Evolutionary conservation across 2,888 invertebrate genomes (phyloP).

Genomic region (Drosophila atripex): DNA sequence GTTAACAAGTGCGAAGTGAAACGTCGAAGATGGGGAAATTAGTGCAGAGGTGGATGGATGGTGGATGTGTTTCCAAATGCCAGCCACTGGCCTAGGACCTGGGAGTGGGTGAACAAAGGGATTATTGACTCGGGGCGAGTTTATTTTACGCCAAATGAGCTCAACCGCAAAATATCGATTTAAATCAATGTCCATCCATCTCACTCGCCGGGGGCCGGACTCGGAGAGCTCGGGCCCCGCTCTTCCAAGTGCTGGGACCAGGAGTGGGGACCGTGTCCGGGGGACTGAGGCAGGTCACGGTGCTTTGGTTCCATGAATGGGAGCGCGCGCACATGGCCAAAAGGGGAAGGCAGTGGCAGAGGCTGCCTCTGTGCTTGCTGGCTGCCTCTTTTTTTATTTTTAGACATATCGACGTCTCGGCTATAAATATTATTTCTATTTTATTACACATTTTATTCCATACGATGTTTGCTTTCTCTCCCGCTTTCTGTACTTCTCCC

Average conservation of each 20-base stretch:
- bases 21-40: slow-evolving; percentile 67
- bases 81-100: slow-evolving; percentile 38
- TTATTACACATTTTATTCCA: slow-evolving; percentile 74
- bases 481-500: slow-evolving; percentile 27
- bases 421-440: slow-evolving; percentile 79
- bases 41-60: slow-evolving; percentile 32
- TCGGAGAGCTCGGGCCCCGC: slow-evolving; percentile 22
- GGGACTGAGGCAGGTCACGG: slow-evolving; percentile 70
- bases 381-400: slow-evolving; percentile 59
- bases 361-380: slow-evolving; percentile 29
- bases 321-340: slow-evolving; percentile 67
- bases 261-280: slow-evolving; percentile 1
- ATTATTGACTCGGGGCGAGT: slow-evolving; percentile 77
- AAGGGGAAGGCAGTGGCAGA: slow-evolving; percentile 9
- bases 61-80: slow-evolving; percentile 62
- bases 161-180: slow-evolving; percentile 78
- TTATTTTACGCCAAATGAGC: slow-evolving; percentile 79
- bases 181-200: slow-evolving; percentile 68
- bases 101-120: slow-evolving; percentile 55
- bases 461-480: slow-evolving; percentile 57
- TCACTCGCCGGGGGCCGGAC: too few relatives aligned
- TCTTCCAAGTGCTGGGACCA: slow-evolving; percentile 41
- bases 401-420: slow-evolving; percentile 77
- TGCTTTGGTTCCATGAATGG: slow-evolving; percentile 64
- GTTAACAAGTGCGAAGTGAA: slow-evolving; percentile 76